Evolutionary conservation across 2,888 invertebrate genomes (phyloP).

Genomic region (Eutolmus rufibarbis): DNA sequence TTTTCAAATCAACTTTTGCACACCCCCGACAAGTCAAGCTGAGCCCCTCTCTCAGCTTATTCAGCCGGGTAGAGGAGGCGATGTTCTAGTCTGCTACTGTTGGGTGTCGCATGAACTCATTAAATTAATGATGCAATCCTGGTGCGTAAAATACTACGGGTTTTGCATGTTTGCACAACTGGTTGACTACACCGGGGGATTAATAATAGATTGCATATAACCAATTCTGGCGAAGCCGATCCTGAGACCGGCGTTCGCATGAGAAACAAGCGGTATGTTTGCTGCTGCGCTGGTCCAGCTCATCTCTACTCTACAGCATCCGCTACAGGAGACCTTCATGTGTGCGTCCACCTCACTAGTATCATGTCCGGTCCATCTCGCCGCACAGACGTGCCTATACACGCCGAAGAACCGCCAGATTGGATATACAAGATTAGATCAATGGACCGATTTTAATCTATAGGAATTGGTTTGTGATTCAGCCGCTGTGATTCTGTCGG

Average conservation of each 20-base stretch:
- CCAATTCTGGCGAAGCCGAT: constrained; percentile 27
- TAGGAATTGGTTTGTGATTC: constrained; percentile 48
- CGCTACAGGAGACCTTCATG: neutral
- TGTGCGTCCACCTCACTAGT: neutral
- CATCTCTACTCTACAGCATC: neutral
- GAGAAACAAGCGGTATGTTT: neutral
- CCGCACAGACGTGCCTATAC: neutral
- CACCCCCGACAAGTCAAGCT: neutral
- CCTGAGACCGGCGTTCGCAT: neutral
- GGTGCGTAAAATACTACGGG: constrained; percentile 46
- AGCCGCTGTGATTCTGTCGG: constrained; percentile 40
- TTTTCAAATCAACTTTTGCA: constrained; percentile 39
- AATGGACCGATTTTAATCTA: constrained; percentile 48
- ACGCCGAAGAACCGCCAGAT: constrained; percentile 13
- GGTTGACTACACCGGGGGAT: constrained; percentile 46
- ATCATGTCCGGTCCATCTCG: neutral
- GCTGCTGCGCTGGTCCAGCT: neutral
- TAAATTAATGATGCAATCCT: constrained; percentile 48
- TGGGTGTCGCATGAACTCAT: constrained; percentile 45
- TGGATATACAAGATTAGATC: constrained; percentile 45
- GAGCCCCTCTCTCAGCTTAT: neutral
- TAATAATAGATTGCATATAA: constrained; percentile 47
- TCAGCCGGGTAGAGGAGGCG: neutral
- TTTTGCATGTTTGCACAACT: constrained; percentile 48
- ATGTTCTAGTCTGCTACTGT: neutral